Conservation (phyloP, 2,797 vertebrate genomes). For the Lates japonicus region DNA sequence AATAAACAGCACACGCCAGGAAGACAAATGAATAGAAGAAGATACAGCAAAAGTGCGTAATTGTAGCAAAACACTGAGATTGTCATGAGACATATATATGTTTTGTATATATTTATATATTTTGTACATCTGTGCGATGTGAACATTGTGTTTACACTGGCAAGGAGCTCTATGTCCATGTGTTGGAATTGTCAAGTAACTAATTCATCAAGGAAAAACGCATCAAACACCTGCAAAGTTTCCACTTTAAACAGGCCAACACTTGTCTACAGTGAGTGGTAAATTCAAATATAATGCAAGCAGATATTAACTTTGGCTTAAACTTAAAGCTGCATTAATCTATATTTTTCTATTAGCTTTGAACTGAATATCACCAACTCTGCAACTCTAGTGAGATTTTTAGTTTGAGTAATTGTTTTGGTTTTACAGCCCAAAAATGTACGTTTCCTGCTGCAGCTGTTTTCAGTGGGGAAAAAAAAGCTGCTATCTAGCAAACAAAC, state of each 20-base stretch:
- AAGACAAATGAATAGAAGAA: constrained; percentile 2
- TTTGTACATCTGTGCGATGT: constrained; percentile 65
- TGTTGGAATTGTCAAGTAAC: constrained; percentile 22
- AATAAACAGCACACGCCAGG: constrained; percentile 12
- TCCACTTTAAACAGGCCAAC: constrained; percentile 24
- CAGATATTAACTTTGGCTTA: constrained; percentile 15
- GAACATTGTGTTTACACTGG: constrained; percentile 73
- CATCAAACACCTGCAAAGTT: constrained; percentile 29
- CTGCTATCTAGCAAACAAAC: background rate
- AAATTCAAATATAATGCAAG: constrained; percentile 8
- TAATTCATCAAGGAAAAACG: constrained; percentile 16
- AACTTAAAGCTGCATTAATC: constrained; percentile 50
- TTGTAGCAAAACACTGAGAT: constrained; percentile 70
- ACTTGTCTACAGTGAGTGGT: background rate
- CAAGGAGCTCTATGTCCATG: constrained; percentile 46
- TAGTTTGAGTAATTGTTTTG: background rate
- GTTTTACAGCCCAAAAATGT: background rate
- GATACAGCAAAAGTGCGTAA: constrained; percentile 12
- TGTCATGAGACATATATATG: constrained; percentile 40
- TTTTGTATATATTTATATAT: constrained; percentile 77
- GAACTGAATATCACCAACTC: background rate
- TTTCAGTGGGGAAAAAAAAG: background rate
- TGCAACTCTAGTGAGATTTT: constrained; percentile 9
- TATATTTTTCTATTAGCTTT: background rate
- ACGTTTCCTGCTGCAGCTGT: background rate